Conservation (phyloP, 2,113 vertebrate species). For the Antennarius striatus region DNA sequence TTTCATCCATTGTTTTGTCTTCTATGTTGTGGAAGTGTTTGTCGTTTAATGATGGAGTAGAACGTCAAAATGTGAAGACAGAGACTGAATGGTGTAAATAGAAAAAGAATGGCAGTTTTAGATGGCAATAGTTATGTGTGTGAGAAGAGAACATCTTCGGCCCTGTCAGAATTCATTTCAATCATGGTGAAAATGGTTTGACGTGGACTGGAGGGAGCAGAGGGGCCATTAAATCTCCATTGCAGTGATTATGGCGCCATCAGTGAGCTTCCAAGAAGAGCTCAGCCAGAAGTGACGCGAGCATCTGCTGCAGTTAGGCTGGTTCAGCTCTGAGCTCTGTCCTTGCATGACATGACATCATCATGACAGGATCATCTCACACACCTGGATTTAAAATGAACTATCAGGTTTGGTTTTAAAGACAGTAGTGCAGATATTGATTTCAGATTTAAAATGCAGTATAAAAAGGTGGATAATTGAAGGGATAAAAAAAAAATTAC, state of each 20-base stretch:
- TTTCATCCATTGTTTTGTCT: background rate
- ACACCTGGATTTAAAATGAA: too few relatives aligned
- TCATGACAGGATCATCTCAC: background rate
- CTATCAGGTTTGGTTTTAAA: too few relatives aligned
- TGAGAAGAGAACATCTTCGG: background rate
- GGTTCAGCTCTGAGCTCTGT: background rate
- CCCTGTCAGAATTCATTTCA: too few relatives aligned
- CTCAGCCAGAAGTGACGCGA: conserved; percentile 4
- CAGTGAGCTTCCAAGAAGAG: conserved; percentile 11
- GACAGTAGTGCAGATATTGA: too few relatives aligned
- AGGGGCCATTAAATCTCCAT: conserved; percentile 10
- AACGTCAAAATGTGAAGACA: background rate
- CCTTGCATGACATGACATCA: background rate
- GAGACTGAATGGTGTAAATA: background rate
- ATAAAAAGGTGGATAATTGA: too few relatives aligned
- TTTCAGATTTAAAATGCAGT: too few relatives aligned
- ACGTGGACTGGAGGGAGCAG: background rate
- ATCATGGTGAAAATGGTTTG: too few relatives aligned
- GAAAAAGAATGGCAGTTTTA: background rate
- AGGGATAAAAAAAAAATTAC: too few relatives aligned
- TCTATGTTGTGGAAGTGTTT: too few relatives aligned
- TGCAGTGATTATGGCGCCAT: conserved; percentile 9
- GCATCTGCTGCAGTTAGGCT: background rate
- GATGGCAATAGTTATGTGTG: too few relatives aligned
- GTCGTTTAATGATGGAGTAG: background rate